These are phyloP conservation scores for Nebria salina DNA, from an alignment of 2,888 invertebrate genomes.

Conservation along the genomic window DNA sequence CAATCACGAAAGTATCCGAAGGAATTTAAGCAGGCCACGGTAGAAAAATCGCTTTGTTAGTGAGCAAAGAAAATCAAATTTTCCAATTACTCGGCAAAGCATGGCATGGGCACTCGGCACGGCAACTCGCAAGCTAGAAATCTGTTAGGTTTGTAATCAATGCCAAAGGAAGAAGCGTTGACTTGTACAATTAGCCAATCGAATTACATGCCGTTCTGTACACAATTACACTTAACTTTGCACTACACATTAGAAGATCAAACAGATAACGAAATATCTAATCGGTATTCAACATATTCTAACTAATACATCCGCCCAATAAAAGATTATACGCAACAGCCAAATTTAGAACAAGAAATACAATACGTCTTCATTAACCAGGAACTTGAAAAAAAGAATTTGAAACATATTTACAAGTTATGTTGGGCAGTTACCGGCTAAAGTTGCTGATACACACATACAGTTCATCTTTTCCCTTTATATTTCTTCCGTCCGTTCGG, in stretches of 20 bases:
- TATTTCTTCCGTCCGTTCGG: neutral
- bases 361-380: too few relatives aligned
- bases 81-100: slow-evolving; percentile 34
- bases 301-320: neutral
- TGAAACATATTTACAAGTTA: too few relatives aligned
- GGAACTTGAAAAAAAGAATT: too few relatives aligned
- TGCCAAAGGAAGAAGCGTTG: slow-evolving; percentile 11
- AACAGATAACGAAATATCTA: slow-evolving; percentile 8
- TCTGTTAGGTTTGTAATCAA: slow-evolving; percentile 22
- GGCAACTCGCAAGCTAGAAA: too few relatives aligned
- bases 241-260: slow-evolving; percentile 26
- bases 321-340: neutral
- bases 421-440: too few relatives aligned
- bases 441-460: neutral
- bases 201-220: slow-evolving; percentile 35
- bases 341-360: neutral
- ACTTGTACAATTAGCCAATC: slow-evolving; percentile 31
- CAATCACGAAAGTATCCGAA: slow-evolving; percentile 18
- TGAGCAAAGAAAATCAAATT: slow-evolving; percentile 38
- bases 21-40: slow-evolving; percentile 16
- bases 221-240: slow-evolving; percentile 17
- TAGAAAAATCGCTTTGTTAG: slow-evolving; percentile 37
- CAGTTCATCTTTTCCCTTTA: slow-evolving; percentile 10
- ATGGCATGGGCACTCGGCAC: slow-evolving; percentile 19
- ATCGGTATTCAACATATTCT: too few relatives aligned